phyloP scores from a whole-genome alignment of 2,888 invertebrate genomes.

The Synergus itoensis region DNA sequence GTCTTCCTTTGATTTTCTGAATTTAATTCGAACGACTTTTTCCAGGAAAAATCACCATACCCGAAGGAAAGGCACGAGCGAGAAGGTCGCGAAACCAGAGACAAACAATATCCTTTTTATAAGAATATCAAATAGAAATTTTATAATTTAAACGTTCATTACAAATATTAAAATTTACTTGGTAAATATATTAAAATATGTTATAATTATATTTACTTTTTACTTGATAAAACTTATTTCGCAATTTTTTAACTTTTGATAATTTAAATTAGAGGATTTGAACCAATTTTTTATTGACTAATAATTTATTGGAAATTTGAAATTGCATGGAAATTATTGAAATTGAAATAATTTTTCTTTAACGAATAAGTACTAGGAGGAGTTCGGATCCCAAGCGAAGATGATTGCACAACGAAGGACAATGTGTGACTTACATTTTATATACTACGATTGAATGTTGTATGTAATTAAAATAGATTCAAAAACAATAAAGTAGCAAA shows the following conservation, averaged over 20 bases:
- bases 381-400: slow-evolving; percentile 77
- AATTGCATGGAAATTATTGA: no score
- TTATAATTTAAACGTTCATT: no score
- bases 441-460: slow-evolving; percentile 77
- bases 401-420: slow-evolving; percentile 72
- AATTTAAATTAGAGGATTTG: background rate
- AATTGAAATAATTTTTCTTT: slow-evolving; percentile 64
- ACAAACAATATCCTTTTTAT: slow-evolving; percentile 91
- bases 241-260: background rate
- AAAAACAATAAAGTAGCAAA: slow-evolving; percentile 64
- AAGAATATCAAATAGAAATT: background rate
- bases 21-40: slow-evolving; percentile 60
- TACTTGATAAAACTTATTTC: no score
- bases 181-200: no score
- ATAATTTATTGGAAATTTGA: no score
- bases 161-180: no score
- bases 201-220: no score
- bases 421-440: slow-evolving; percentile 75
- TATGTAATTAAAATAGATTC: slow-evolving; percentile 76
- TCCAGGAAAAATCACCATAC: slow-evolving; percentile 90
- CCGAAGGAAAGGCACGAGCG: slow-evolving; percentile 85
- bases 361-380: slow-evolving; percentile 72
- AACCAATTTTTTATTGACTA: no score
- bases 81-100: slow-evolving; percentile 86
- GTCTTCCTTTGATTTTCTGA: background rate